A percentile compares a stretch with the other conserved stretches of the same genome.
These are phyloP conservation scores for Nomada ferruginata DNA, from an alignment of 2,888 invertebrate genomes.

Conservation along the genomic window DNA sequence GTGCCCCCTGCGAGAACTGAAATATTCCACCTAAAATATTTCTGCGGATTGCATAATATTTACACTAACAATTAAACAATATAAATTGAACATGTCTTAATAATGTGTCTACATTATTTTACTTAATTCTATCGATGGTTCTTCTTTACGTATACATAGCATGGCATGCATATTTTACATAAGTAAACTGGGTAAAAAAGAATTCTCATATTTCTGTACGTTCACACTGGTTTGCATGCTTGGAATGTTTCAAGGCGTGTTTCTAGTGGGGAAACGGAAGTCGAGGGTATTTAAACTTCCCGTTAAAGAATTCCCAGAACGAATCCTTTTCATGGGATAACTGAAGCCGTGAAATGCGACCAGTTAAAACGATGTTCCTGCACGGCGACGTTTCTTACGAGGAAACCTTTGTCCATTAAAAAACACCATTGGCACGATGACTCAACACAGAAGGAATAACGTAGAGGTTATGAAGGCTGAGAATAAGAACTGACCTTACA, in stretches of 20 bases:
- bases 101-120: too few species aligned
- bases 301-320: slow-evolving; percentile 1
- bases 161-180: too few species aligned
- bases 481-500: too few species aligned
- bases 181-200: neutral
- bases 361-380: neutral
- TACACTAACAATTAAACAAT: neutral
- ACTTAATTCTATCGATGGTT: too few species aligned
- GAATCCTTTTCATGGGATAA: slow-evolving; percentile 21
- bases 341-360: neutral
- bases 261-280: neutral
- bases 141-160: neutral
- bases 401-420: neutral
- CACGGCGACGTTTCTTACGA: neutral
- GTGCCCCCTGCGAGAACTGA: neutral
- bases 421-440: neutral
- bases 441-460: too few species aligned
- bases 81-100: neutral
- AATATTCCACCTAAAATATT: neutral
- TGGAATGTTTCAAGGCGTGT: neutral
- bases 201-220: neutral
- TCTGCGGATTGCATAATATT: too few species aligned
- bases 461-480: too few species aligned
- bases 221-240: neutral
- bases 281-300: neutral